Base-by-base conservation (phyloP, 2,797 vertebrate genomes). In the Melanotaenia maccullochi region DNA sequence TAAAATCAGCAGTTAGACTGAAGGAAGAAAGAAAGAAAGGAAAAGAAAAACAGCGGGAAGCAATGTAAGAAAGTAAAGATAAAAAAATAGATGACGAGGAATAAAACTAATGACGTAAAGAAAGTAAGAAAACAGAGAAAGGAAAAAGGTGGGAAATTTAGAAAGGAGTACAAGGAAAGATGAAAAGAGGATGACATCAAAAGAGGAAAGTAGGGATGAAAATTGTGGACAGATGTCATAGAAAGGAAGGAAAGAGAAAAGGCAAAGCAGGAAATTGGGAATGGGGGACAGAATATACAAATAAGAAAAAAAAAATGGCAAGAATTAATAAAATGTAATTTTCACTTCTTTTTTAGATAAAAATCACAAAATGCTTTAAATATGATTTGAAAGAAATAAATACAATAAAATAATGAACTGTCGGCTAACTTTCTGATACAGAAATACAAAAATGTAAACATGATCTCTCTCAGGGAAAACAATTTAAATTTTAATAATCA, bases 1-100 rank as follows among this genome's bases (percentile, higher is more conserved):
- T 78, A 66, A 65, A 73, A 73, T 78, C 60, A 57, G 60, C 51
- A 12, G 44, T 35, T 33, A 57, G n/a, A 60, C 55, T 13, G 1
- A 52, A 9, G 6, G 38, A 54, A 52, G 25, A 40, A 71, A 58
- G 1, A 47, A 64, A 55, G 16, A 44, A 38, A 49, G 56, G 14
- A 67, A 49, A 59, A 5, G 38, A 52, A 51, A 56, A 7, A 4
- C 18, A 16, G 42, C 20, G 9, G 49, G 11, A 52, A 52, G 9
- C n/a, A 24, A 24, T 1, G 47, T 22, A 22, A 22, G 16, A 18
- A 51, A 51, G 47, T 3, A 49, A 22, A 9, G n/a, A 3, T 52
- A 9, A 11, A 52, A 52, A 11, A 47, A 18, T 1, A 18, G 67
- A 4, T 16, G 18, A 4, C 1, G 20, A 28, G 36, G 30, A 35